phyloP scores from a whole-genome alignment of 2,113 vertebrate genomes.

The Siniperca chuatsi region DNA sequence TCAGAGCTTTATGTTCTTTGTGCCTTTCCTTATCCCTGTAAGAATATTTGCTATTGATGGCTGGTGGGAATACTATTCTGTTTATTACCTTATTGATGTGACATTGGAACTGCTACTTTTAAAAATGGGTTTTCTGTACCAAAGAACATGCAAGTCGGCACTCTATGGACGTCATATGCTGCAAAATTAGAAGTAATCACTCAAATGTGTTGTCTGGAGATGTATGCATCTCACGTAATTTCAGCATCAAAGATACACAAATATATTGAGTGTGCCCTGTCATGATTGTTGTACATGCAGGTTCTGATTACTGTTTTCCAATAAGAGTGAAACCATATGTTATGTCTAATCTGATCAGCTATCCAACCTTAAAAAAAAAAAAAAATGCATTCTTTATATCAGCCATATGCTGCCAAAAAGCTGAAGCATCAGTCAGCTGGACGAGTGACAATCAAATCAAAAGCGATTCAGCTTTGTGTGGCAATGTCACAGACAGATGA shows the following conservation, averaged over 20 bases:
- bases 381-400: background rate
- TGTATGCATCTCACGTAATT: background rate
- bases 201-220: constrained; percentile 49
- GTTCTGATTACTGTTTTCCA: constrained; percentile 10
- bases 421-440: background rate
- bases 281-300: background rate
- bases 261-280: constrained; percentile 5
- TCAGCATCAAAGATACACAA: constrained; percentile 9
- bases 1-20: constrained; percentile 53
- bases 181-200: constrained; percentile 58
- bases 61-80: constrained; percentile 56
- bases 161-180: constrained; percentile 45
- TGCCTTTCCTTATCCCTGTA: constrained; percentile 43
- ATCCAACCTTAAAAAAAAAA: background rate
- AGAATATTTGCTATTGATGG: constrained; percentile 55
- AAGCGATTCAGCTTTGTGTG: constrained; percentile 19
- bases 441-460: constrained; percentile 25
- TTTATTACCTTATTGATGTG: constrained; percentile 63
- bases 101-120: constrained; percentile 43
- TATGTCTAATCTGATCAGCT: constrained; percentile 23
- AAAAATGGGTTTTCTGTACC: constrained; percentile 60
- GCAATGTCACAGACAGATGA: background rate
- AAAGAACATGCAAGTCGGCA: constrained; percentile 65
- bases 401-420: constrained; percentile 22
- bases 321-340: constrained; percentile 35